Evolutionary conservation across 2,888 invertebrate genomes (phyloP).

Genomic region (Eupeodes latifasciatus): DNA sequence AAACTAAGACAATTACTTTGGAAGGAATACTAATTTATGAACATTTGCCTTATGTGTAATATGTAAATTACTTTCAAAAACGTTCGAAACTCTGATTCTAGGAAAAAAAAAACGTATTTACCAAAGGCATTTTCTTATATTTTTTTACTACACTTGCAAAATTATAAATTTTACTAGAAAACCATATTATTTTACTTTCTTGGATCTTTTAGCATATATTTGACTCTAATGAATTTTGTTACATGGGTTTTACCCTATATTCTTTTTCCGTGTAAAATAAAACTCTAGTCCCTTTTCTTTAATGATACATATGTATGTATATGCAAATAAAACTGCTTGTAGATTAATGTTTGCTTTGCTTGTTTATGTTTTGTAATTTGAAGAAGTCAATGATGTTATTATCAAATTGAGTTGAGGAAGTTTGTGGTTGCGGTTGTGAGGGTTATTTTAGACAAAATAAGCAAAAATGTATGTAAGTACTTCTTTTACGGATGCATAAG

Average conservation of each 20-base stretch:
- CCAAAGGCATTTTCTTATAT: no score
- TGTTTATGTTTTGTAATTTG: constrained; percentile 37
- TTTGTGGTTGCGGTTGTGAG: constrained; percentile 53
- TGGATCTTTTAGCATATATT: background rate
- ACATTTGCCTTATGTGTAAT: no score
- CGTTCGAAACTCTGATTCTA: no score
- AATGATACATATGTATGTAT: background rate
- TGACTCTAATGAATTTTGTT: background rate
- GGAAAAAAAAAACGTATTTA: no score
- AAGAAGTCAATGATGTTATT: constrained; percentile 41
- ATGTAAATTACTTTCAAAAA: no score
- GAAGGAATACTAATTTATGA: no score
- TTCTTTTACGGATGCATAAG: background rate
- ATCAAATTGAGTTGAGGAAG: constrained; percentile 35
- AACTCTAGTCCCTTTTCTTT: background rate
- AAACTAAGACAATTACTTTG: no score
- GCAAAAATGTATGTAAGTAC: background rate
- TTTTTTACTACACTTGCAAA: no score
- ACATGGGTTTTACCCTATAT: background rate
- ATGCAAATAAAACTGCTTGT: background rate
- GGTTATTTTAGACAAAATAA: background rate
- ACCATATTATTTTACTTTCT: no score
- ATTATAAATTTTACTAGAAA: no score
- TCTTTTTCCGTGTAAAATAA: background rate
- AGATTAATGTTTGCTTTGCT: background rate